These are phyloP conservation scores for Escarpia spicata DNA, from an alignment of 2,888 invertebrate genomes.

Conservation along the genomic window DNA sequence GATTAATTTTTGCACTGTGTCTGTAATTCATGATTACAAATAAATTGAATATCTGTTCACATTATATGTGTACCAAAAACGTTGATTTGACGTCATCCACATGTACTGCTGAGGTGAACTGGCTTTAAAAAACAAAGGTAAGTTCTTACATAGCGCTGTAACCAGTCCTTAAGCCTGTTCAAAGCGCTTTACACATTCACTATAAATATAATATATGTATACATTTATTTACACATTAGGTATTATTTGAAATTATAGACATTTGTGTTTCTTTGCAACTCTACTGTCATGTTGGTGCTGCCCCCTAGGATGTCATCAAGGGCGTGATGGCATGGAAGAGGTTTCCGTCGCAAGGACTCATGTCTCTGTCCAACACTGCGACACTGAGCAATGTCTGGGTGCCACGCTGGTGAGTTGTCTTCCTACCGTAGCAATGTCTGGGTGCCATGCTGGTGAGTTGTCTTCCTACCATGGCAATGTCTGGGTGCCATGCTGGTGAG, in stretches of 20 bases:
- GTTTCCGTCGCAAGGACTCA: slow-evolving; percentile 63
- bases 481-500: too few species aligned
- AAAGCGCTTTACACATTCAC: too few species aligned
- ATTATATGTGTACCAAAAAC: neutral
- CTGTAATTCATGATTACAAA: neutral
- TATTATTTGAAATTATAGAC: neutral
- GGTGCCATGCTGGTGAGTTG: too few species aligned
- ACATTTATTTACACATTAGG: too few species aligned
- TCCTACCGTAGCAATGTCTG: neutral
- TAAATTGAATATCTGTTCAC: neutral
- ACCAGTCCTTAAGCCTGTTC: too few species aligned
- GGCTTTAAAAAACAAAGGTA: too few species aligned
- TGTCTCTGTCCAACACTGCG: slow-evolving; percentile 59
- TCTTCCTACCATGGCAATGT: too few species aligned
- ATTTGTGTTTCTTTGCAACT: neutral
- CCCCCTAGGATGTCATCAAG: slow-evolving; percentile 60
- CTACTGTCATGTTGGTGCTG: neutral
- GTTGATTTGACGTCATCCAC: too few species aligned
- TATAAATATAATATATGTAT: too few species aligned
- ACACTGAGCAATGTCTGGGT: slow-evolving; percentile 64
- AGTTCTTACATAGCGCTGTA: too few species aligned
- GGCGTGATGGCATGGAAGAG: slow-evolving; percentile 65
- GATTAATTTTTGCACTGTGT: neutral
- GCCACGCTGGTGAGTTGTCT: slow-evolving; percentile 59
- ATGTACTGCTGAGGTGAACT: too few species aligned